Conservation (phyloP, 2,113 vertebrate species). For the Anhinga anhinga region DNA sequence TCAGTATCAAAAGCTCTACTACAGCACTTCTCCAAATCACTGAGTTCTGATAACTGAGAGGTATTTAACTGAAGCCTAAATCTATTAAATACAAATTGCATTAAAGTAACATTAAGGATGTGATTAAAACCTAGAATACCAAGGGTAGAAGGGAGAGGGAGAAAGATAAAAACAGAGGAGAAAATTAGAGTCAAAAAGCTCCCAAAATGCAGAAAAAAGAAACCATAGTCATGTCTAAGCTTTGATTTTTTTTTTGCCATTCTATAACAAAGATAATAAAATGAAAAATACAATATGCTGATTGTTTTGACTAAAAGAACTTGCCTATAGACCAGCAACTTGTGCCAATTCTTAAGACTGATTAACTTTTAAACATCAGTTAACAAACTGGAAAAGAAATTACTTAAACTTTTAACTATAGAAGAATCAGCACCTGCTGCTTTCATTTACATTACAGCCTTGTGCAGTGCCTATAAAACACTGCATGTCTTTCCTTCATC, state of each 20-base stretch:
- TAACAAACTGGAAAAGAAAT: not conserved
- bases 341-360: not conserved
- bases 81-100: conserved; percentile 17
- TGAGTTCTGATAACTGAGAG: not conserved
- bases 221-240: not conserved
- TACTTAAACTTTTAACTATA: not conserved
- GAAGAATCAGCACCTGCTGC: not conserved
- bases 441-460: not conserved
- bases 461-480: not conserved
- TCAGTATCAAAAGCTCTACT: not conserved
- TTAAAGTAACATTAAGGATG: not conserved
- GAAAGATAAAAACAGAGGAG: not conserved
- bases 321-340: not conserved
- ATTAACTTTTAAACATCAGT: not conserved
- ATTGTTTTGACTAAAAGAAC: not conserved
- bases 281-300: not conserved
- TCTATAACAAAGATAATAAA: not conserved
- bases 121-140: not conserved
- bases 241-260: not conserved
- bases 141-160: not conserved
- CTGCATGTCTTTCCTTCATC: not conserved
- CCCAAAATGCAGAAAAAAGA: not conserved
- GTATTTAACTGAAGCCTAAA: conserved; percentile 10
- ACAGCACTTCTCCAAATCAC: not conserved
- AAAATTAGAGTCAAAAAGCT: not conserved